A percentile compares a stretch with the other conserved stretches of the same genome.
Evolutionary conservation across 1,140 invertebrate genomes (phyloP).

Genomic region (Myzus persicae): DNA sequence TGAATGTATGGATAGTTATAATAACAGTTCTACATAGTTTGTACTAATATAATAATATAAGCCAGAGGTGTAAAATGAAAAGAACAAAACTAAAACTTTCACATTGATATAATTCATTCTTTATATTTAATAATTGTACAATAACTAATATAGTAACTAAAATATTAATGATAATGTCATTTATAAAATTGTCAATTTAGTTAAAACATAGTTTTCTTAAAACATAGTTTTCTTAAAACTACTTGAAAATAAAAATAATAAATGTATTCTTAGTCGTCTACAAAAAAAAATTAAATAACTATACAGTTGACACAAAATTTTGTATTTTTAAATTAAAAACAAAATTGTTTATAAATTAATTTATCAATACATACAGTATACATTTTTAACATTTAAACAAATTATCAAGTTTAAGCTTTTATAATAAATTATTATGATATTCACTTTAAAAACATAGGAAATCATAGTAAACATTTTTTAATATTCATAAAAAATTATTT

Average conservation of each 20-base stretch:
- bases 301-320: constrained; percentile 1
- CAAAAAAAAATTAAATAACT: neutral
- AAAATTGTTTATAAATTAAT: neutral
- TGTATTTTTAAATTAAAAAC: neutral
- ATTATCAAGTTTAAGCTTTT: neutral
- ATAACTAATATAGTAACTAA: neutral
- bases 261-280: neutral
- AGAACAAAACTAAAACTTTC: neutral
- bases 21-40: too few relatives aligned
- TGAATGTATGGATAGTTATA: too few relatives aligned
- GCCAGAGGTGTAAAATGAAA: neutral
- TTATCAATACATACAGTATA: neutral
- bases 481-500: neutral
- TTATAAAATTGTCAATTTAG: neutral
- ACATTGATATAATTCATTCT: neutral
- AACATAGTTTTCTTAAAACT: neutral
- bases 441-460: neutral
- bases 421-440: neutral
- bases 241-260: neutral
- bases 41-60: neutral
- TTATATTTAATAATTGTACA: constrained; percentile 15
- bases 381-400: neutral
- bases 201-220: neutral
- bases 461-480: neutral
- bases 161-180: neutral